Percentiles rank a stretch among this genome's conserved stretches.
Evolutionary conservation across 2,888 invertebrate species (phyloP).

Genomic region (Timema podura): DNA sequence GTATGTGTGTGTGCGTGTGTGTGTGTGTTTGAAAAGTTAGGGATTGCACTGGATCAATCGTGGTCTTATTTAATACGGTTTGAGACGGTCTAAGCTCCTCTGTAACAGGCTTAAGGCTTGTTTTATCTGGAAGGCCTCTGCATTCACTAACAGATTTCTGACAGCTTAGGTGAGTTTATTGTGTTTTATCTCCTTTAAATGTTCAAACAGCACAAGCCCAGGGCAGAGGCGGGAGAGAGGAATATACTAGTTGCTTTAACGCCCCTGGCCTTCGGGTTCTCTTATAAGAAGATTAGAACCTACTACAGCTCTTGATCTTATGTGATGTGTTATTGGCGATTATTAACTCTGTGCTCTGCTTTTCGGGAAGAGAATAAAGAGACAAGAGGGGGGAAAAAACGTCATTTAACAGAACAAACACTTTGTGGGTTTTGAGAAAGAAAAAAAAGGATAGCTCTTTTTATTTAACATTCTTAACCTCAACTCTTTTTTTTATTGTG

Average conservation of each 20-base stretch:
- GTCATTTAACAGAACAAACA: too few relatives aligned
- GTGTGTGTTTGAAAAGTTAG: slow-evolving; percentile 38
- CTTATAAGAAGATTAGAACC: slow-evolving; percentile 32
- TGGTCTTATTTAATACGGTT: slow-evolving; percentile 42
- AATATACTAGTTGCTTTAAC: background rate
- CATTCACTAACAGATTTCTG: slow-evolving; percentile 42
- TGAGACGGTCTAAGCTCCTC: slow-evolving; percentile 41
- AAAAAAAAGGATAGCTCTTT: slow-evolving; percentile 25
- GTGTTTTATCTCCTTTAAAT: slow-evolving; percentile 41
- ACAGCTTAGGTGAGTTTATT: slow-evolving; percentile 43
- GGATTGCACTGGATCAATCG: slow-evolving; percentile 40
- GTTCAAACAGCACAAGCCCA: slow-evolving; percentile 29
- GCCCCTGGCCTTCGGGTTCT: slow-evolving; percentile 24
- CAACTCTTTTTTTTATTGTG: background rate
- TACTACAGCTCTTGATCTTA: slow-evolving; percentile 27
- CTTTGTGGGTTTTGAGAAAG: too few relatives aligned
- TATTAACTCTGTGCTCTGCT: slow-evolving; percentile 22
- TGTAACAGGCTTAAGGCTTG: slow-evolving; percentile 43
- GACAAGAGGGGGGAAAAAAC: too few relatives aligned
- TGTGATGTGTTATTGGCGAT: slow-evolving; percentile 33
- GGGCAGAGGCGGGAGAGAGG: slow-evolving; percentile 21
- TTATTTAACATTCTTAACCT: slow-evolving; percentile 26
- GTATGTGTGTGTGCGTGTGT: slow-evolving; percentile 34
- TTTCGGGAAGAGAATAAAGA: background rate
- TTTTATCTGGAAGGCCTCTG: slow-evolving; percentile 40